Evolutionary conservation across 2,113 vertebrate genomes (phyloP).

Genomic region (Chroicocephalus ridibundus): DNA sequence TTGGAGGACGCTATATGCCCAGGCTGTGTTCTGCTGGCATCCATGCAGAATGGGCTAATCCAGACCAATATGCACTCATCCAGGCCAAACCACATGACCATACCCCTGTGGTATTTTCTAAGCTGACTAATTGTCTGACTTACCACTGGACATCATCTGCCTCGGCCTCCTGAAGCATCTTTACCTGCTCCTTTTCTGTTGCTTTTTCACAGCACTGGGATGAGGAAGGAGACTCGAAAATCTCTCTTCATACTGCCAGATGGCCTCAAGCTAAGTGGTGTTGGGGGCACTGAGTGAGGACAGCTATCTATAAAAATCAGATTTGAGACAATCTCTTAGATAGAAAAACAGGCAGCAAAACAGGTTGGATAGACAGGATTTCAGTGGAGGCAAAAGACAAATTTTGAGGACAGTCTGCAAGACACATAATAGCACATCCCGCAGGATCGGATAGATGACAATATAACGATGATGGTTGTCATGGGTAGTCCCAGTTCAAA

Average conservation of each 20-base stretch:
- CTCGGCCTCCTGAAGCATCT: background rate
- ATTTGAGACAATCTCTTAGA: background rate
- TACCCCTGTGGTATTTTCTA: background rate
- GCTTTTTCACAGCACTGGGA: background rate
- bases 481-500: background rate
- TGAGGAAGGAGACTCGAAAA: background rate
- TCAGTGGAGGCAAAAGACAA: background rate
- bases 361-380: background rate
- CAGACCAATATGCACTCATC: background rate
- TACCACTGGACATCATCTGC: background rate
- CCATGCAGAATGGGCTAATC: background rate
- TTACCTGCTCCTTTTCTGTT: background rate
- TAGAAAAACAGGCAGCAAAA: background rate
- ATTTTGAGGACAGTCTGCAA: background rate
- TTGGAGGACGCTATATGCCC: background rate
- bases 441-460: background rate
- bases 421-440: background rate
- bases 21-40: background rate
- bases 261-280: no score
- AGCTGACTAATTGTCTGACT: background rate
- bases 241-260: background rate
- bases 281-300: background rate
- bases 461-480: background rate
- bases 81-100: background rate
- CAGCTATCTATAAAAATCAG: background rate